Percentiles rank a stretch among this genome's conserved stretches.
phyloP scores from a whole-genome alignment of 2,113 vertebrate species.

The human (Homo sapiens) region DNA sequence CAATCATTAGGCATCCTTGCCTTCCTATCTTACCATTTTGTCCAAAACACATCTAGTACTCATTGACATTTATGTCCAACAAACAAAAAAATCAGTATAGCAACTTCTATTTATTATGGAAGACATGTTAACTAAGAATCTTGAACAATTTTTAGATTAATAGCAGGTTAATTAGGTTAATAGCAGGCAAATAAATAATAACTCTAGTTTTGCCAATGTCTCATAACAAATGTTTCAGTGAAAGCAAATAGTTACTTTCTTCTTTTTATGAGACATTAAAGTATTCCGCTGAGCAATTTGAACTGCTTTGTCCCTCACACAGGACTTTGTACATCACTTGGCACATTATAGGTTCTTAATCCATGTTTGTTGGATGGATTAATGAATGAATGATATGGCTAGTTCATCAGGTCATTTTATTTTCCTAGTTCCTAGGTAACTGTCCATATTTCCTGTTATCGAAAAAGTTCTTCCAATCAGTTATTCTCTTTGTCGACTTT shows the following conservation, averaged over 20 bases:
- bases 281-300: background rate
- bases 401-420: background rate
- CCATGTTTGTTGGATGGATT: background rate
- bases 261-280: background rate
- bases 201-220: background rate
- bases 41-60: background rate
- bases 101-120: background rate
- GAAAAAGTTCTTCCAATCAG: background rate
- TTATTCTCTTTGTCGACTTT: background rate
- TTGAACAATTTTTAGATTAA: slow-evolving; percentile 9
- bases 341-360: background rate
- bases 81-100: background rate
- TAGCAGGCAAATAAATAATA: background rate
- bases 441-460: background rate
- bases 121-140: background rate
- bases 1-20: background rate
- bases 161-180: background rate
- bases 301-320: background rate
- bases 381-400: background rate
- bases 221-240: background rate
- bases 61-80: background rate
- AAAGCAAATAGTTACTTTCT: background rate
- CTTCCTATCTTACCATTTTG: background rate
- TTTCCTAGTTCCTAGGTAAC: background rate
- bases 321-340: background rate